Evolutionary conservation across 2,113 vertebrate genomes (phyloP), one percentile per base, ranked within the genome.

Genomic region (Datnioides undecimradiatus): DNA sequence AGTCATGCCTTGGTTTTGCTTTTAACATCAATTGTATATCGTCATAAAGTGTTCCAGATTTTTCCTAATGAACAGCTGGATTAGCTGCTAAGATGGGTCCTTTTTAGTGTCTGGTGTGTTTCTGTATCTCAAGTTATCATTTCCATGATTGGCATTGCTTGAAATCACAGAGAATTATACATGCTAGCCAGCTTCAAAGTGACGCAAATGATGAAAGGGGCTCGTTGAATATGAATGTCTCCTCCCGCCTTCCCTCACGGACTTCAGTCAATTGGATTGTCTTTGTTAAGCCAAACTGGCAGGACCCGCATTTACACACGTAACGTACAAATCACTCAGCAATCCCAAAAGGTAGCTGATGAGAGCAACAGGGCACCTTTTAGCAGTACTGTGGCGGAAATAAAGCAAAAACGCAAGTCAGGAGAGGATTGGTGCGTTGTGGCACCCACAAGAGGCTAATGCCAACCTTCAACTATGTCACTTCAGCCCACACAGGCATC

Each of bases 401-500:
- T 69, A 41, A 74, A 60, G 52, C 6, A 49, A 70, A 60, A 49
- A 69, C 29, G 59, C 23, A 29, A 59, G 16, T 54, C 49, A 6
- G 78, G 51, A 76, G 74, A 48, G 83, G 68, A 87, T 79, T 54
- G 83, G 83, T 88, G 6, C 41, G 41, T 62, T 62, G 82, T 84
- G 88, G 84, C 87, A 87, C 68, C 87, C 73, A 78, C 88, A 80
- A 86, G 90, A 91, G 92, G 87, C 90, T 89, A 86, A 87, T 84
- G 91, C 89, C 87, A 89, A 88, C 88, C 92, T 91, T 90, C 82
- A 79, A 72, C 84, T 87, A 83, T 90, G 91, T 91, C 86, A 83
- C 90, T 92, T 88, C 82, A 90, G 91, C 93, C 90, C 91, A 94
- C 94, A 93, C 93, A 92, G 90, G 85, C 90, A 85, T 91, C 85